Conservation (phyloP, 2,113 vertebrate species). For the Vulpes ferrilata region DNA sequence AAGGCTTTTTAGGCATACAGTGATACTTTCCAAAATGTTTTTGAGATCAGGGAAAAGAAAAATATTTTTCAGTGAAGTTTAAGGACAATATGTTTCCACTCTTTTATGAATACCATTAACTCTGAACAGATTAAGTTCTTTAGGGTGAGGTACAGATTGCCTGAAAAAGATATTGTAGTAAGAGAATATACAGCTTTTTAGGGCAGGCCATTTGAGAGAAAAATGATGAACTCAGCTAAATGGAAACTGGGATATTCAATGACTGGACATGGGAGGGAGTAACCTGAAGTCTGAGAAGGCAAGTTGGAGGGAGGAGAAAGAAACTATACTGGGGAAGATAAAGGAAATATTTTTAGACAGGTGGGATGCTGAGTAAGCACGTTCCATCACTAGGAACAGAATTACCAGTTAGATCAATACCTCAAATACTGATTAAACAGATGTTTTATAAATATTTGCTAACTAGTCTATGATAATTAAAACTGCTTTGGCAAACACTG, state of each 20-base stretch:
- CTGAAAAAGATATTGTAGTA: background rate
- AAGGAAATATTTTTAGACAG: conserved; percentile 47
- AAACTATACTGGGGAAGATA: conserved; percentile 8
- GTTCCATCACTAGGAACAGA: conserved; percentile 20
- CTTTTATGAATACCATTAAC: background rate
- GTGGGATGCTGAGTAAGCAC: conserved; percentile 15
- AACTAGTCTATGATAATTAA: conserved; percentile 53
- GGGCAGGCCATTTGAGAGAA: conserved; percentile 22
- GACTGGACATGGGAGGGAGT: conserved; percentile 14
- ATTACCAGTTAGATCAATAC: conserved; percentile 40
- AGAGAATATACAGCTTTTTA: conserved; percentile 11
- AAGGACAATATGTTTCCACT: conserved; percentile 12
- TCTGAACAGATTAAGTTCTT: conserved; percentile 17
- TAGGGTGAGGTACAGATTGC: background rate
- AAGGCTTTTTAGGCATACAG: conserved; percentile 16
- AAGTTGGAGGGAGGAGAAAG: conserved; percentile 4
- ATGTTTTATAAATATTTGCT: conserved; percentile 59
- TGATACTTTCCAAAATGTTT: conserved; percentile 48
- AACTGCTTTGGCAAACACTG: conserved; percentile 41
- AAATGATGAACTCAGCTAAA: conserved; percentile 23
- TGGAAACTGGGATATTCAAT: conserved; percentile 15
- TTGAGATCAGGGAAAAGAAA: background rate
- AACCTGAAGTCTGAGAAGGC: background rate
- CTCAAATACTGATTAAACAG: conserved; percentile 38
- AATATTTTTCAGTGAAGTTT: background rate